These are phyloP conservation scores for Graptemys geographica DNA, from an alignment of 2,797 vertebrate species.

Conservation along the genomic window DNA sequence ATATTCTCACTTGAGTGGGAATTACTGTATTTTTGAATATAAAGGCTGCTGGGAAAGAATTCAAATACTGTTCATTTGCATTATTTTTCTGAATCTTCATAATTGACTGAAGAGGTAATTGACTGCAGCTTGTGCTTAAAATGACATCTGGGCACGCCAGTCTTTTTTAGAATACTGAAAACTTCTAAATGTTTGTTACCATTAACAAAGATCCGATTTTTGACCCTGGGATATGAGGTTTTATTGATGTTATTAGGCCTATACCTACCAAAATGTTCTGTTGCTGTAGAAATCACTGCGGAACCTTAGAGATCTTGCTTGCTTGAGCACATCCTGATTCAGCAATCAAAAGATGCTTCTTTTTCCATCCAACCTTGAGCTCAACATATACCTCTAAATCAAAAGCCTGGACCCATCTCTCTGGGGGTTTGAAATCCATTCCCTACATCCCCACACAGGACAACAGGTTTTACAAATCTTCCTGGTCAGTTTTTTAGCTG, in stretches of 20 bases:
- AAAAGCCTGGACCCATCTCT: not conserved
- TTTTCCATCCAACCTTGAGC: not conserved
- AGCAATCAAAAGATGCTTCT: not conserved
- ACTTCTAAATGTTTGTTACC: constrained; percentile 6
- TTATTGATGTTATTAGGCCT: not conserved
- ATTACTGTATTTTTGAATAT: not conserved
- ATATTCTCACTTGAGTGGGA: not conserved
- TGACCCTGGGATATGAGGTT: not conserved
- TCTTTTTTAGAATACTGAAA: not conserved
- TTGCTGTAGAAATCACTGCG: constrained; percentile 10
- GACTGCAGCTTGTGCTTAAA: not conserved
- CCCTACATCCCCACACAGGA: accelerated
- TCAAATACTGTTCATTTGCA: not conserved
- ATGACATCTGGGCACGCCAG: not conserved
- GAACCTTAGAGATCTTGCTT: not conserved
- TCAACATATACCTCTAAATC: accelerated
- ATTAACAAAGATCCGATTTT: not conserved
- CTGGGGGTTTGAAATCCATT: not conserved
- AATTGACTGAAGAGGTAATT: not conserved
- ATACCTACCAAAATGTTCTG: accelerated
- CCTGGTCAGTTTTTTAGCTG: not conserved
- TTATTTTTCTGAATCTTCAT: not conserved
- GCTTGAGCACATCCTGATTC: not conserved
- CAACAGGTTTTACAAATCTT: not conserved
- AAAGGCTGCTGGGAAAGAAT: not conserved